A percentile compares a stretch with the other conserved stretches of the same genome.
These are phyloP conservation scores for Styela clava DNA, from an alignment of 23 tunicate genomes.

Conservation along the genomic window DNA sequence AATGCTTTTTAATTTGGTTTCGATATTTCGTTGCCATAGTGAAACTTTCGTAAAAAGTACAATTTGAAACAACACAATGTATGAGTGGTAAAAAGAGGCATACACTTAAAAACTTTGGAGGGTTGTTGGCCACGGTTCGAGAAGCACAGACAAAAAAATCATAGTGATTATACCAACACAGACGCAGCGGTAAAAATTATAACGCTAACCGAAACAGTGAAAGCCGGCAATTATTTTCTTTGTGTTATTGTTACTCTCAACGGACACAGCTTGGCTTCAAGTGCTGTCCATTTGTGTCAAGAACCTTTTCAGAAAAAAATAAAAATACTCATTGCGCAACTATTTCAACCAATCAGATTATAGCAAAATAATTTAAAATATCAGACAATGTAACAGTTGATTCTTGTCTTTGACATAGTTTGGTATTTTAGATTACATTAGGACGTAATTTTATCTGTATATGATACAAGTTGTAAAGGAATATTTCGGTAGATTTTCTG, in stretches of 20 bases:
- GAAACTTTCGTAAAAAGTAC: constrained; percentile 10
- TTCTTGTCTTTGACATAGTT: too few relatives aligned
- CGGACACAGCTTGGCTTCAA: neutral
- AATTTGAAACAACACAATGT: constrained; percentile 16
- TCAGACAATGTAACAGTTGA: too few relatives aligned
- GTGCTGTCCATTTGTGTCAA: neutral
- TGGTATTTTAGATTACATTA: too few relatives aligned
- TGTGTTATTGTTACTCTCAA: constrained; percentile 5
- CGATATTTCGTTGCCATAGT: constrained; percentile 11
- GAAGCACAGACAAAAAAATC: constrained; percentile 2
- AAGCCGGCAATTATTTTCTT: constrained; percentile 16
- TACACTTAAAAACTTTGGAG: constrained; percentile 13
- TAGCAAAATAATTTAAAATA: too few relatives aligned
- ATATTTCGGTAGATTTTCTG: too few relatives aligned
- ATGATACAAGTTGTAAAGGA: too few relatives aligned
- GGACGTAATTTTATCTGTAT: too few relatives aligned
- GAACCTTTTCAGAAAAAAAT: neutral
- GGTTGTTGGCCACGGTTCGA: constrained; percentile 24
- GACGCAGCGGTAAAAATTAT: constrained; percentile 19
- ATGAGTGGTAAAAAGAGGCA: constrained; percentile 23
- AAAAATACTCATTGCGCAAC: neutral
- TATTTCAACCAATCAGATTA: neutral
- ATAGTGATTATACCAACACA: constrained; percentile 4
- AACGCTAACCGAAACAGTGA: constrained; percentile 3
- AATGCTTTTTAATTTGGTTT: neutral